Conservation (phyloP, 2,113 vertebrate species). For the Callithrix jacchus region DNA sequence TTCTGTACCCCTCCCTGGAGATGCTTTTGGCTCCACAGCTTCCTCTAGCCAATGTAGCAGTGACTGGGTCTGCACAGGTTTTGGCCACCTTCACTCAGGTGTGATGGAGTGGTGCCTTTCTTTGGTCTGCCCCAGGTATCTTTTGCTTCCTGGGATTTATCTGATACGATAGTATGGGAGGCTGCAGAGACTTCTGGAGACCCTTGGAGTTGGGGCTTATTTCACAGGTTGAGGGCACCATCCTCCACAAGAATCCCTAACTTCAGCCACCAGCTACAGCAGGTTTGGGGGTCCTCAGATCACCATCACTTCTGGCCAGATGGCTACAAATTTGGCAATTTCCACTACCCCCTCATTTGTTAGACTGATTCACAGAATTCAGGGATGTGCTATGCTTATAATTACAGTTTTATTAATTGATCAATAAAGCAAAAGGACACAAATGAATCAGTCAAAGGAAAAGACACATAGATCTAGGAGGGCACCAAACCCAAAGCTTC, state of each 20-base stretch:
- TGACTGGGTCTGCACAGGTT: neutral
- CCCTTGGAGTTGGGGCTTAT: neutral
- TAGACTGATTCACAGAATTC: too few species aligned
- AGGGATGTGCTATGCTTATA: too few species aligned
- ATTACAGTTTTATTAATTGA: neutral
- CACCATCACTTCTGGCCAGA: neutral
- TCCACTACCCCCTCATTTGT: too few species aligned
- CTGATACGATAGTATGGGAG: neutral
- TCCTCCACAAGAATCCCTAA: neutral
- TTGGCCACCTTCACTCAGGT: neutral
- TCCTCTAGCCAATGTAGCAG: neutral
- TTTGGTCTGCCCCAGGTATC: neutral
- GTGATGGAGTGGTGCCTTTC: neutral
- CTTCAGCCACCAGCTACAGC: too few species aligned
- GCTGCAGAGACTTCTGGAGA: neutral
- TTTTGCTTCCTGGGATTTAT: neutral
- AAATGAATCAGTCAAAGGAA: neutral
- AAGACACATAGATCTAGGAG: neutral
- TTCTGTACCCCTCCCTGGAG: neutral
- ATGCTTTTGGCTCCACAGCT: neutral
- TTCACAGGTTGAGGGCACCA: neutral
- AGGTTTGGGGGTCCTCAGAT: neutral
- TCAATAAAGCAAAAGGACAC: neutral
- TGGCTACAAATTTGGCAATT: neutral
- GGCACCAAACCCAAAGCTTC: neutral